These are phyloP conservation scores for Dasyprocta punctata DNA, from an alignment of 2,113 vertebrate species.

Conservation along the genomic window DNA sequence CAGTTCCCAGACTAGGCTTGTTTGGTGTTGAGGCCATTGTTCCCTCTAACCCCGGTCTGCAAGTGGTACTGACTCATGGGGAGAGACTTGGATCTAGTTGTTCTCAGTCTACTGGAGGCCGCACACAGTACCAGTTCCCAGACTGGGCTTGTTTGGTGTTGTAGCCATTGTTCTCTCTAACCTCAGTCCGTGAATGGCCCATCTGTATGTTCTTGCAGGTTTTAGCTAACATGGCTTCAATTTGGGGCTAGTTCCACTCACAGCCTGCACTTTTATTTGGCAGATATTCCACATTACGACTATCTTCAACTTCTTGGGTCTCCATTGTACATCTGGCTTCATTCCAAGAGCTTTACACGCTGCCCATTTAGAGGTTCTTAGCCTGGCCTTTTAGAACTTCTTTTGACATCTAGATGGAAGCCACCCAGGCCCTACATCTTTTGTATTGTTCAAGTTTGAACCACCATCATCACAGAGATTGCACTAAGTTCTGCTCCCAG, in stretches of 20 bases:
- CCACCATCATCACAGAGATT: not conserved
- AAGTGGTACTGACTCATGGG: no score
- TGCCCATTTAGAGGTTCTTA: not conserved
- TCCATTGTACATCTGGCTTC: not conserved
- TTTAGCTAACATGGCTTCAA: not conserved
- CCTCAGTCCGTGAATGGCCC: no score
- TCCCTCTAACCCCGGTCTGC: no score
- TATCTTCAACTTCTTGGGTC: not conserved
- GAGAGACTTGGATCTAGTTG: no score
- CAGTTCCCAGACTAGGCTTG: no score
- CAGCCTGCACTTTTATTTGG: not conserved
- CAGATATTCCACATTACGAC: not conserved
- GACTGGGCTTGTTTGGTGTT: no score
- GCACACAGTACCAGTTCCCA: no score
- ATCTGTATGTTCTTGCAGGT: not conserved
- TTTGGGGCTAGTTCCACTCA: not conserved
- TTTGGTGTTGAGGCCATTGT: no score
- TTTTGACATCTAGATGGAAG: not conserved
- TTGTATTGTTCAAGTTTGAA: not conserved
- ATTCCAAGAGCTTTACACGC: not conserved
- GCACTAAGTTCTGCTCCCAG: not conserved
- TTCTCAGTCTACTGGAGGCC: no score
- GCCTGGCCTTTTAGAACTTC: not conserved
- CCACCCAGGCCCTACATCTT: not conserved
- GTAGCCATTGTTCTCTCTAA: no score